A percentile compares a stretch with the other conserved stretches of the same genome.
phyloP scores from a whole-genome alignment of 2,113 vertebrate species.

The Corapipo altera region DNA sequence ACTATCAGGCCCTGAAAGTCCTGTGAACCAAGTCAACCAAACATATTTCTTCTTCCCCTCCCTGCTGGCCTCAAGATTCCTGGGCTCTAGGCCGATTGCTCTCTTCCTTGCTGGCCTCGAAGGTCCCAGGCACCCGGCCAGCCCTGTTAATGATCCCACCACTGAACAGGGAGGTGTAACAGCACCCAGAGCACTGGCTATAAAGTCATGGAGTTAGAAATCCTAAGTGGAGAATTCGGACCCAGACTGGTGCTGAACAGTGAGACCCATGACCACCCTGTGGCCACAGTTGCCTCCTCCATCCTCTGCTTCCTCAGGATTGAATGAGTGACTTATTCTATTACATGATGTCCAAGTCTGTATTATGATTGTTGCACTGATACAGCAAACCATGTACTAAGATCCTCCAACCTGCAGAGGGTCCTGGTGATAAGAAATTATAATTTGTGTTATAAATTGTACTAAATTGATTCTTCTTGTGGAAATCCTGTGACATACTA shows the following conservation, averaged over 20 bases:
- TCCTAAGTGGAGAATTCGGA: too few species aligned
- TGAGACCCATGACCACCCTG: accelerated
- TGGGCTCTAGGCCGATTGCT: accelerated
- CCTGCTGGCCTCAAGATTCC: neutral
- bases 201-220: neutral
- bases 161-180: neutral
- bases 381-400: neutral
- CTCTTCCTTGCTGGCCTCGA: neutral
- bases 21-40: neutral
- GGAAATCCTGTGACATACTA: neutral
- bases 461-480: neutral
- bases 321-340: neutral
- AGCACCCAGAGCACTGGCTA: neutral
- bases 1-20: neutral
- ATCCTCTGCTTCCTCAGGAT: neutral
- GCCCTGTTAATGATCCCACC: neutral
- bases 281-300: neutral
- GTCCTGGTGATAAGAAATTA: neutral
- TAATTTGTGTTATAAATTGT: neutral
- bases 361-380: neutral
- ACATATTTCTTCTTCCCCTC: neutral
- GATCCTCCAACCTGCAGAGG: neutral
- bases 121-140: neutral
- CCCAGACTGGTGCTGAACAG: neutral
- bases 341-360: accelerated